Base-by-base conservation (phyloP, 2,113 vertebrate genomes). In the Oryzias javanicus region DNA sequence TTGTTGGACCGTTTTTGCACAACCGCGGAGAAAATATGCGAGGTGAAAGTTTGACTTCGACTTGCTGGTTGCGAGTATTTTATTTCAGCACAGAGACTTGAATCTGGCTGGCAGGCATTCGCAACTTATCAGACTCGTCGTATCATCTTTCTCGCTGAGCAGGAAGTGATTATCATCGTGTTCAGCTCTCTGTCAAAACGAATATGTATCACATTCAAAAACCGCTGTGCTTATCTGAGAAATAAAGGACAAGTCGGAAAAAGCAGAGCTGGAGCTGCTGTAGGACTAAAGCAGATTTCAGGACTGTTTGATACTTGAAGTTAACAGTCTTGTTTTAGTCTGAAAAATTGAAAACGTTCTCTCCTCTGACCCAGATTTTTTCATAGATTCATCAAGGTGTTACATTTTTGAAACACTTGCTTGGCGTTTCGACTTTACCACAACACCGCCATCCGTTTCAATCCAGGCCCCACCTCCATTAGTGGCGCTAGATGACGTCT, bases 1-100 rank as follows among this genome's bases (percentile, higher is more conserved):
- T 25, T 44, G 54, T 17, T 24, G 44, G n/a, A 17, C 35, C 10
- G 12, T 35, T 35, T 35, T 35, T 35, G 35, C 35, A 27, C 6
- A 52, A 47, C 7, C 16, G 14, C 17, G 24, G 18, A n/a, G 12
- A 55, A 3, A 20, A 3, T 35, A 14, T 4, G 24, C 14, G 14
- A 45, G n/a, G 10, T 16, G 1, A 14, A 12, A 46, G 24, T 48
- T 27, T 35, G 24, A 48, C 45, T 29, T 58, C 25, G 48, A 29
- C 44, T 22, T 29, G 17, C 27, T 35, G 35, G 22, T 7, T 59
- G 14, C 27, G 14, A 47, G 27, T 41, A 78, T 42, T 61, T 67
- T 12, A 69, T 72, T 60, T 84, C 50, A 52, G n/a, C 46, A 17
- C n/a, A 58, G 66, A 72, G 24, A 54, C 41, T 46, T 53, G n/a